A percentile compares a stretch with the other conserved stretches of the same genome.
phyloP scores from a whole-genome alignment of 2,888 invertebrate genomes.

The Noctua janthina region DNA sequence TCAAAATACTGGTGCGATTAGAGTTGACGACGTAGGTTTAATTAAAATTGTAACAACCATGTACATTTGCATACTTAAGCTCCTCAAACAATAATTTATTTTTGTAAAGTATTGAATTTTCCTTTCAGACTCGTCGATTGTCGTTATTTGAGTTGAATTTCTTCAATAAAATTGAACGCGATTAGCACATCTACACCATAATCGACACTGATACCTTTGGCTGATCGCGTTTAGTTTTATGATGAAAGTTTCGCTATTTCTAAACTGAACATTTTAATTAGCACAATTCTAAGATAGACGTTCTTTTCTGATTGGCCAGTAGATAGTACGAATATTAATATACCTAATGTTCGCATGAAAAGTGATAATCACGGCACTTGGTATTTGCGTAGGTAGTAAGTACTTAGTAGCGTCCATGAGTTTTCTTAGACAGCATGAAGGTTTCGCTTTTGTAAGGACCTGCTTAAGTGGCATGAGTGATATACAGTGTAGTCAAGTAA shows the following conservation, averaged over 20 bases:
- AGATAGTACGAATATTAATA: neutral
- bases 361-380: neutral
- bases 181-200: neutral
- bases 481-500: conserved; percentile 21
- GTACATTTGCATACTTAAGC: neutral
- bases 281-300: neutral
- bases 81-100: neutral
- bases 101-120: neutral
- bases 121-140: neutral
- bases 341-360: neutral
- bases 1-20: neutral
- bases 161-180: neutral
- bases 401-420: neutral
- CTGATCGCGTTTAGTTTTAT: neutral
- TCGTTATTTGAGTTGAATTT: neutral
- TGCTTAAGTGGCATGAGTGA: conserved; percentile 18
- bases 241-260: neutral
- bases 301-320: neutral
- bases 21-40: neutral
- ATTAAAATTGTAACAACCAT: conserved; percentile 2
- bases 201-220: neutral
- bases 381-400: neutral
- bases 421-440: neutral
- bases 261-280: neutral
- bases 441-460: neutral